Percentiles rank a stretch among this genome's conserved stretches.
phyloP scores from a whole-genome alignment of 2,113 vertebrate species.

The Austrofundulus limnaeus region DNA sequence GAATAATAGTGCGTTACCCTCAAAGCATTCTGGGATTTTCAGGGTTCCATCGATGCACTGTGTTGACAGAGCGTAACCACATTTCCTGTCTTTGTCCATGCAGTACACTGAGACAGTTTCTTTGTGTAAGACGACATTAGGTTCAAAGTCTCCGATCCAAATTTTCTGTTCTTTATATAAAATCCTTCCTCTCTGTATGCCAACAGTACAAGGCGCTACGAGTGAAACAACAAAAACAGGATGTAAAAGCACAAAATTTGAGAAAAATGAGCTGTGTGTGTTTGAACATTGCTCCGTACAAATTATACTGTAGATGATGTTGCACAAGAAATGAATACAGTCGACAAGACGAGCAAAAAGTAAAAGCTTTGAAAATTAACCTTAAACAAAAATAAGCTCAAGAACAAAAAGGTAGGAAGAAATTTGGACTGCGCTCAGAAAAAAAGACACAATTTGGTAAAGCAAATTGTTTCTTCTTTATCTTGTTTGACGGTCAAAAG shows the following conservation, averaged over 20 bases:
- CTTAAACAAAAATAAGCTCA: no score
- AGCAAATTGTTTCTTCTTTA: not conserved
- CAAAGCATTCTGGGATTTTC: constrained; percentile 62
- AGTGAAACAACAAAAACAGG: not conserved
- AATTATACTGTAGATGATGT: no score
- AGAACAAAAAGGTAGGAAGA: no score
- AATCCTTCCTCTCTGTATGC: constrained; percentile 44
- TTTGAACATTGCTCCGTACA: no score
- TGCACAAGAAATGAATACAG: no score
- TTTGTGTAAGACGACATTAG: constrained; percentile 47
- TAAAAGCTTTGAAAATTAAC: no score
- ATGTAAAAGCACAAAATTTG: no score
- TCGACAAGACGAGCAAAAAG: no score
- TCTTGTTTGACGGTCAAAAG: no score
- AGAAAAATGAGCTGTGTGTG: not conserved
- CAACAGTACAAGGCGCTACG: constrained; percentile 60
- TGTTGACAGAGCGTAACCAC: constrained; percentile 53
- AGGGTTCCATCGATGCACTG: constrained; percentile 64
- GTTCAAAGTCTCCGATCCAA: constrained; percentile 39
- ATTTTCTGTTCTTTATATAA: constrained; percentile 50
- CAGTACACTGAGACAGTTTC: constrained; percentile 66
- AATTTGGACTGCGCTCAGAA: not conserved
- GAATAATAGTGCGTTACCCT: constrained; percentile 43
- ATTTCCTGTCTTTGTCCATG: constrained; percentile 36
- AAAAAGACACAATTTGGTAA: not conserved